Evolutionary conservation across 2,797 vertebrate genomes (phyloP), one percentile per base, ranked within the genome.

Genomic region (Phylloscopus collybita): DNA sequence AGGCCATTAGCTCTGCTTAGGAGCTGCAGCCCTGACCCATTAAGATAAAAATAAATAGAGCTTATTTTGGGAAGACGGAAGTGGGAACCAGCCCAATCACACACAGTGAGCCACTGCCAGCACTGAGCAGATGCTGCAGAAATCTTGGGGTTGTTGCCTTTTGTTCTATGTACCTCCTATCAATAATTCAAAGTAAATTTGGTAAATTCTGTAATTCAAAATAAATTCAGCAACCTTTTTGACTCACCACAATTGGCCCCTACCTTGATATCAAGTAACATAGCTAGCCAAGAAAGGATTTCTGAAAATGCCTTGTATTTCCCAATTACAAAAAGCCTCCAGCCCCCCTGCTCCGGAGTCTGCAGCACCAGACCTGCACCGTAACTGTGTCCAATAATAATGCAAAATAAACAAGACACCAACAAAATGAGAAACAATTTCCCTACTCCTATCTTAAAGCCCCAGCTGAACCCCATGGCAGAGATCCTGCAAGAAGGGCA

Each of bases 41-140:
- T 90, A 94, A 95, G 92, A 95, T 89, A 96, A 96, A 96, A 96
- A 96, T 89, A 94, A 95, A 92, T 92, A 85, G 67, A 87, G 80
- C 36, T 91, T 95, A 92, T 95, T 95, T 95, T 87, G 90, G 91
- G 71, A 92, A 86, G 82, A 90, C 0, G 6, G 67, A 92, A 93
- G 78, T 36, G 51, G 83, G 78, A 94, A 57, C 50, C 66, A 88
- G 70, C 85, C 75, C 74, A 88, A 84, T 65, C 86, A 92, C 16
- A 34, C 34, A 34, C 61, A 88, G 36, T 11, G 62, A 93, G 73
- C 59, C 66, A 51, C 57, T 0, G 5, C 65, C 51, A 86, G 61
- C 54, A 30, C 60, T 21, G 36, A 56, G 59, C 70, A 75, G 86
- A 64, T 59, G 76, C 65, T 38, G 26, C 51, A 49, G 34, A 47